Conservation (phyloP, 2,113 vertebrate species). For the Hydrochoerus hydrochaeris region DNA sequence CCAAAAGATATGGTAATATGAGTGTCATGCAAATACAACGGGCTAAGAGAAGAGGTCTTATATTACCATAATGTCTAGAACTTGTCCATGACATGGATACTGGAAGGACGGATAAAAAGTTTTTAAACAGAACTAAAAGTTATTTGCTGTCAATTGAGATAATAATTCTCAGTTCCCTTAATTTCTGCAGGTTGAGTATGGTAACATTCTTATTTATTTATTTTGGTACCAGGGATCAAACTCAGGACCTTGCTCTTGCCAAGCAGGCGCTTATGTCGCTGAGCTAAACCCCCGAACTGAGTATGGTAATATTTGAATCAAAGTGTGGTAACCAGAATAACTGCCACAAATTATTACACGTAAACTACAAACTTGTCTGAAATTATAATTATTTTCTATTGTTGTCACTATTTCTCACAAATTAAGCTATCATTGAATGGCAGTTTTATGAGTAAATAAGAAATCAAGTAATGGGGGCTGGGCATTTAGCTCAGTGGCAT, state of each 20-base stretch:
- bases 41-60: not conserved
- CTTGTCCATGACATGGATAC: not conserved
- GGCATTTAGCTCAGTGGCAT: too few species aligned
- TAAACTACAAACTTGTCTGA: not conserved
- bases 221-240: too few species aligned
- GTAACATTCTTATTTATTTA: too few species aligned
- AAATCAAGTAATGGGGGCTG: too few species aligned
- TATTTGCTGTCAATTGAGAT: not conserved
- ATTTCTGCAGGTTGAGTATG: not conserved
- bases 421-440: not conserved
- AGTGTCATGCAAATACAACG: not conserved
- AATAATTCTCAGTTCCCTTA: not conserved
- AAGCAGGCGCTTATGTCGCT: too few species aligned
- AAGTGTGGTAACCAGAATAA: not conserved
- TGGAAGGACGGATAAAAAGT: not conserved
- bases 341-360: not conserved
- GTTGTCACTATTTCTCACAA: not conserved
- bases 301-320: not conserved
- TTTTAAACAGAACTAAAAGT: not conserved
- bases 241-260: too few species aligned
- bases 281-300: too few species aligned
- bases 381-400: not conserved
- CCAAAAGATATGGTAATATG: not conserved
- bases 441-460: not conserved
- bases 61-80: not conserved